Base-by-base conservation (phyloP, 1,140 invertebrate genomes). In the Eupristina koningsbergeri region DNA sequence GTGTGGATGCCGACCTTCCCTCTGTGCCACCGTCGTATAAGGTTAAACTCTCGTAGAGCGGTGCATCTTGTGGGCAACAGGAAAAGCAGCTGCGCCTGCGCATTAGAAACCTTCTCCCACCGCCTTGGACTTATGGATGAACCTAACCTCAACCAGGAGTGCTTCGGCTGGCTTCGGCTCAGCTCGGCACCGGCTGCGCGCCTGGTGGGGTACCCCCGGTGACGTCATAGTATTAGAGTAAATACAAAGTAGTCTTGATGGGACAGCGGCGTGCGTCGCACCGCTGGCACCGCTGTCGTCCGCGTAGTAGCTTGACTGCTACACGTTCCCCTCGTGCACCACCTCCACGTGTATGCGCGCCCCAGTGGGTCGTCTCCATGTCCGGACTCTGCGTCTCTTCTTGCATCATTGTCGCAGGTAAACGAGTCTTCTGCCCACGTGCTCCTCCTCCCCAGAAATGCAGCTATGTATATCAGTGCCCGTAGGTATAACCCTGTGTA, bases 141-240 rank as follows among this genome's bases (percentile, higher is more conserved):
- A n/a, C n/a, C n/a, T n/a, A n/a, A n/a, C n/a, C n/a, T n/a, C n/a
- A n/a, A n/a, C n/a, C n/a, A n/a, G n/a, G n/a, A n/a, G n/a, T n/a
- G n/a, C n/a, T n/a, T n/a, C 22, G 7, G 53, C 53, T 22, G 53
- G 53, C 22, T 22, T 58, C 26, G 22, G 3, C 53, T 58, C 53
- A 17, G 11, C 50, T 53, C 11, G 50, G 50, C 50, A 45, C 6
- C 41, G 11, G 6, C 47, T 50, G 8, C 26, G 89, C 41, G 84
- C 77, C 69, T 87, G 67, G 75, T 89, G 92, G 92, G 93, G 93
- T 94, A 93, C 93, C 92, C 82, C 39, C 64, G 91, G 93, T 95
- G 94, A 95, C 94, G 94, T 95, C 94, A 95, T 92, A 94, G 95
- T 95, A 95, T 95, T 95, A 95, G 94, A 95, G 94, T 95, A 95